Base-by-base conservation (phyloP, 2,888 invertebrate species). In the Phaonia tiefii region DNA sequence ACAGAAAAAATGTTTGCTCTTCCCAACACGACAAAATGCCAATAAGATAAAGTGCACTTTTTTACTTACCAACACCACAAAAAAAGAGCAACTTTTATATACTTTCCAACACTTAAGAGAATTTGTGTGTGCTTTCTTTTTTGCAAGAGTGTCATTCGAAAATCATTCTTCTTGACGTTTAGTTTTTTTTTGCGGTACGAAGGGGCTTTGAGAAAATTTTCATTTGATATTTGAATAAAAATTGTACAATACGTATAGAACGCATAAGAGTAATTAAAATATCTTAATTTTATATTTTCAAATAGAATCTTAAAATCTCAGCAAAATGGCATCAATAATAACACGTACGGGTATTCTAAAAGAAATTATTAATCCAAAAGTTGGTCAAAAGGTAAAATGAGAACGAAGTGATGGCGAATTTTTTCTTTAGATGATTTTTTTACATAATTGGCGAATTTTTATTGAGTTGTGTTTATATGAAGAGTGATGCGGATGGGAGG, bases 271-370 rank as follows among this genome's bases (percentile, higher is more conserved):
- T 75, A 56, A 58, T 70, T 63, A 63, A 66, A 60, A 73, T 56
- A 51, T 79, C 22, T 73, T 60, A 63, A 46, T 72, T 73, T 26
- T 69, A 58, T 49, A 75, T 76, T 71, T 71, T 69, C 11, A 56
- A 72, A 46, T 56, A 75, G 56, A 78, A 78, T 67, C 31, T 67
- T n/a, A n/a, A n/a, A n/a, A n/a, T n/a, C n/a, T n/a, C 44, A 49
- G 5, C 22, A 60, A 58, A 92, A 95, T 96, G 95, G 95, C 95
- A 92, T 94, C 94, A 88, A 93, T 96, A 91, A 93, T 96, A 91
- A 93, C 94, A 89, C 94, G 96, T 89, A 93, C 94, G 86, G 91
- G 94, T 88, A 92, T 93, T 90, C 91, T 95, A 87, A 93, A 94
- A 78, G 96, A 96, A 92, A 93, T 92, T 89, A 90, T 95, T 85